Base-by-base conservation (phyloP, 2,113 vertebrate species). In the Otolemur garnettii region DNA sequence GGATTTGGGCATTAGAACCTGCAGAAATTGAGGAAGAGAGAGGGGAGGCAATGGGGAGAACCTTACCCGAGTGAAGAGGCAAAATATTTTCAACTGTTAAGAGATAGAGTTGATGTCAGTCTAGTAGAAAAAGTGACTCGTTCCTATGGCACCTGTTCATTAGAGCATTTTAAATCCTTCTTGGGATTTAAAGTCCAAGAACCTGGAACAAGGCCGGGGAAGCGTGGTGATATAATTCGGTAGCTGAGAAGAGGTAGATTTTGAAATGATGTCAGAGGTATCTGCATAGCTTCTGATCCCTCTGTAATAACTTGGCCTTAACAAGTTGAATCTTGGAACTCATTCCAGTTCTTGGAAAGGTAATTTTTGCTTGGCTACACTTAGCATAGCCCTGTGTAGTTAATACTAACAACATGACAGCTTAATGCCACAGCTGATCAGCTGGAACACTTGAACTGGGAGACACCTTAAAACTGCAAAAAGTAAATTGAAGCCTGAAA, bases 401-500 rank as follows among this genome's bases (percentile, higher is more conserved):
- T 91, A 93, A 77, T 85, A 42, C 7, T 55, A 69, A 17, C 17
- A 35, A 7, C 26, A 83, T 79, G 87, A 84, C 35, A 78, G 19
- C 38, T 80, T 71, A 92, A 77, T 87, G 22, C 53, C 11, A 28
- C n/a, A 77, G 14, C 33, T 60, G 19, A 87, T 38, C 28, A 15
- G 1, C 13, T 71, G 19, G 33, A 38, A 75, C 4, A 1, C 19
- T 55, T 38, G 13, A 4, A 66, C 5, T 35, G 85, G 72, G 14
- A 81, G 13, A 82, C 1, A 78, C 0, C 35, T 78, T 66, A 81
- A 71, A 83, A n/a, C 28, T 4, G 45, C 42, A 57, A 24, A 57
- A 94, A 50, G 12, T 38, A 78, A 88, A 72, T 42, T 85, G 22
- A 74, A 50, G 24, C 35, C 8, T 38, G 15, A 74, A 92, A 85